Evolutionary conservation across 1,140 invertebrate species (phyloP), one percentile per base, ranked within the genome.

Genomic region (Euura saliciscinereae): DNA sequence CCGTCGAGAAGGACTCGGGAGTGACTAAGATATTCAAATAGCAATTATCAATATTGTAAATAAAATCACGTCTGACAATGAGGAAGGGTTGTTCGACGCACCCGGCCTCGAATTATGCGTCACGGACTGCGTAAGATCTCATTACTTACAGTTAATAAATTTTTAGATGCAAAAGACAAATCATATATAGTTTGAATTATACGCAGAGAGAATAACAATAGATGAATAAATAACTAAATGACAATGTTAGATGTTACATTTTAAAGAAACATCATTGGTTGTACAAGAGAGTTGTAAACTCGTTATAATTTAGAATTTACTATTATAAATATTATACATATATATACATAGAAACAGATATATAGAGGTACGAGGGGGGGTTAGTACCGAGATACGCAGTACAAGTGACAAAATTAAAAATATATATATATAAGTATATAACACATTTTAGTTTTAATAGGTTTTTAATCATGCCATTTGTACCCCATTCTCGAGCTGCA

Each of bases 251-350:
- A 59, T 59, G 51, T 59, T 59, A 59, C 51, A 59, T 59, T 59
- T 6, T 59, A 59, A 59, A 59, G 3, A 59, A 59, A 59, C 51
- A 59, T 59, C 51, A 59, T 59, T 59, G 51, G 51, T 59, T 59
- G 51, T 59, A 59, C 51, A 59, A 59, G 8, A 59, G 51, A 59
- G 51, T 59, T 59, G 51, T 59, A n/a, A 59, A 59, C 51, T 59
- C 51, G 13, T 59, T 59, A 59, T 59, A n/a, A 59, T 59, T 6
- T 59, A 59, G 51, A 59, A 59, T 59, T 8, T 6, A 59, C 13
- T 11, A 59, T n/a, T 59, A n/a, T 59, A 59, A 59, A 59, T 59
- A 2, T 59, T 59, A 59, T 59, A 59, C 11, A 51, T 51, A 51
- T 51, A 51, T 8, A 51, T 51, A 51, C 6, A 59, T 59, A 59